Evolutionary conservation across 2,113 vertebrate genomes (phyloP), one percentile per base, ranked within the genome.

Genomic region (Bostrychus sinensis): DNA sequence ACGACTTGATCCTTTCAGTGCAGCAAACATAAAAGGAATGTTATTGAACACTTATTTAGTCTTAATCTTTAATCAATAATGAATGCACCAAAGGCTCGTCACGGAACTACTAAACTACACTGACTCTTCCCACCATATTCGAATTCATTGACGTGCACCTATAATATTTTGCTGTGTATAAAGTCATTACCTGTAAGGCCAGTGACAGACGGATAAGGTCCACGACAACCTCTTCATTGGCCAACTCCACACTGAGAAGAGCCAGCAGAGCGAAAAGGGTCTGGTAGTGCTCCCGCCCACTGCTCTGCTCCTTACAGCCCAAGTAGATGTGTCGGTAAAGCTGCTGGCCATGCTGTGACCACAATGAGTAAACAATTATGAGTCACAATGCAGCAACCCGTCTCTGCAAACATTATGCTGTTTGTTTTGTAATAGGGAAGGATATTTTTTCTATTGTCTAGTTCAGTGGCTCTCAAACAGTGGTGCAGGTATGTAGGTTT

Each of bases 271-370:
- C 65, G 10, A 94, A 98, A 37, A 98, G 93, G 0, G 91, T 92
- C 72, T 97, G 93, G 1, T 95, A 98, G 87, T 98, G 96, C 19
- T 87, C 72, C 75, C 83, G 93, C 0, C 74, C n/a, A 6, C 96
- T 98, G 54, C 83, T 93, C 43, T 91, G 91, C 81, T 96, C 94
- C 82, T 98, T 97, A 41, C 96, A 96, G 63, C 93, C 94, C 91
- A 98, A 66, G 86, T 95, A 98, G 84, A 98, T 95, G 91, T 98
- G 94, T 9, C 96, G 85, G 76, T 96, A 98, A 17, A 98, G 93
- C 78, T 98, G 96, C 89, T 98, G 96, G 8, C 94, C 92, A 0
- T 98, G 96, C 96, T 98, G 91, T 4, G 19, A 36, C 53, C 9
- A 17, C 51, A 32, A 55, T 25, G n/a, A 22, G 20, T 20, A 46